Evolutionary conservation across 2,113 vertebrate genomes (phyloP).

Genomic region (Desmodus rotundus): DNA sequence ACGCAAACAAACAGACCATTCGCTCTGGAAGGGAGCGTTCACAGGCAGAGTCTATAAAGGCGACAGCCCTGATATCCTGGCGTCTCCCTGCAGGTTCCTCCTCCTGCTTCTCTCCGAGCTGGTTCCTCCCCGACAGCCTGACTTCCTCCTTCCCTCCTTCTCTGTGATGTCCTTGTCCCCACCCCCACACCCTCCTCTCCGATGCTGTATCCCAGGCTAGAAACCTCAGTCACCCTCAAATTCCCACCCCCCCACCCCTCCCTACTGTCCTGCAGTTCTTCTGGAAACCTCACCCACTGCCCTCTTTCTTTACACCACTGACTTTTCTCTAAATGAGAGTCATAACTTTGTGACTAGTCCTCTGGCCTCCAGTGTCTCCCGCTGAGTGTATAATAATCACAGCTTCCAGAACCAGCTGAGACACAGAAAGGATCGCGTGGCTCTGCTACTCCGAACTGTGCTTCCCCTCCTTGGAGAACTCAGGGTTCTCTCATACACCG

Average conservation of each 20-base stretch:
- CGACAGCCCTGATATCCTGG: not conserved
- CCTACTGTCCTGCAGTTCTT: not conserved
- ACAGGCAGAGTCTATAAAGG: not conserved
- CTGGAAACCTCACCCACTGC: not conserved
- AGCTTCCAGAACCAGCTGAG: not conserved
- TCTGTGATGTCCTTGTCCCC: not conserved
- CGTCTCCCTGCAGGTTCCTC: not conserved
- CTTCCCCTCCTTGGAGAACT: not conserved
- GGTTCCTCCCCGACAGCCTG: not conserved
- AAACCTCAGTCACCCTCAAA: not conserved
- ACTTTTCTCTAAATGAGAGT: not conserved
- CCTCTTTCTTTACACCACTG: not conserved
- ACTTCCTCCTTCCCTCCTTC: too few species aligned
- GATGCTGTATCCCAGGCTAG: rapidly evolving
- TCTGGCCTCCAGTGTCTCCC: not conserved
- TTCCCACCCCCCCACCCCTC: not conserved
- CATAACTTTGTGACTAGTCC: not conserved
- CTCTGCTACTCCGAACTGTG: not conserved
- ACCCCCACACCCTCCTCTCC: not conserved
- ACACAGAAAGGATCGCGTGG: not conserved
- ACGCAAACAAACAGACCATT: not conserved
- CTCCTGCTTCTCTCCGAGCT: not conserved
- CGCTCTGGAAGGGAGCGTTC: not conserved
- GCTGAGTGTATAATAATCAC: not conserved
- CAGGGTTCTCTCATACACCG: not conserved